Base-by-base conservation (phyloP, 1,140 invertebrate species). In the Caenorhabditis elegans region DNA sequence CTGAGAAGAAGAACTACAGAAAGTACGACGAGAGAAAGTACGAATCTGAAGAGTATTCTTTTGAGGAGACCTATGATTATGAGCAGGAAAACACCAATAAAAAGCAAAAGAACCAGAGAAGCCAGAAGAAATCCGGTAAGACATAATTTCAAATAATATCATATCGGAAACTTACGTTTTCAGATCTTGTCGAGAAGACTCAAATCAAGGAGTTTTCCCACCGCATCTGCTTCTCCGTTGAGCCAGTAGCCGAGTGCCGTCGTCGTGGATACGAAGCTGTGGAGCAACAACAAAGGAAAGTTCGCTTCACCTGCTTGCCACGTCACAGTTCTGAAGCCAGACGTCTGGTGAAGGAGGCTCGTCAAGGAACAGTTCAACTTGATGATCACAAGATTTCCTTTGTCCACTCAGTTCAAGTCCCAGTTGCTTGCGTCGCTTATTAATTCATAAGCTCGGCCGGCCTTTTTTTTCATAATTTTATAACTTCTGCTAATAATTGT, bases 211-310 rank as follows among this genome's bases (percentile, higher is more conserved):
- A 79, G 15, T 24, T 53, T 11, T 75, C 34, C 0, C 76, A 86
- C 60, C 70, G 76, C 22, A 47, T 87, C 34, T 87, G 86, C 80
- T 87, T 87, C 84, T 82, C 83, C 49, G 83, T 46, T 3, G 43
- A 79, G 31, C 84, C 86, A 13, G 79, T 86, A 1, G 48, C 78
- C 3, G 65, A 51, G n/a, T 87, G 86, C 55, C 39, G 55, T 19
- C 70, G 48, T 13, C 46, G n/a, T n/a, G n/a, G 60, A 19, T 43
- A 39, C n/a, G 22, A 28, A 2, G 26, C 65, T 4, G 76, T 31
- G 2, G 26, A 76, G 19, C 10, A 17, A 10, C 22, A 26, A 4
- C 26, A 84, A 36, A 24, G 22, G 31, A 48, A 79, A 39, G 31
- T 83, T 31, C 76, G 46, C 17, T 84, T 84, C 53, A 76, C 55